Evolutionary conservation across 2,797 vertebrate genomes (phyloP).

Genomic region (Lepus oiostolus): DNA sequence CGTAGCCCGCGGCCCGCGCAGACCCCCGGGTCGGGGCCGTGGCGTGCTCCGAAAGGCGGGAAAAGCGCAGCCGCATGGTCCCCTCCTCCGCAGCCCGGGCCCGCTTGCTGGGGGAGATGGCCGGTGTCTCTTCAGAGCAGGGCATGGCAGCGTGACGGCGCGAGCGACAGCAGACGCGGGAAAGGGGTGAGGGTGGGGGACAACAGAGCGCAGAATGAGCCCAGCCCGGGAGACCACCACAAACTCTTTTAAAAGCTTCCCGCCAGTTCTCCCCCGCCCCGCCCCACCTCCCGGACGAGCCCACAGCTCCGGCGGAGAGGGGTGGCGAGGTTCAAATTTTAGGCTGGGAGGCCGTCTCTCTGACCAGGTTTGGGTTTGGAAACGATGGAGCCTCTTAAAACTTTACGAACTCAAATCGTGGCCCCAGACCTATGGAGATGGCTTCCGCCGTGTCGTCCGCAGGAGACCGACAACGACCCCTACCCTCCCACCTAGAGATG

Average conservation of each 20-base stretch:
- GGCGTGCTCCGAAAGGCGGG: conserved; percentile 93
- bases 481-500: accelerated
- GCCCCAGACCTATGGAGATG: accelerated
- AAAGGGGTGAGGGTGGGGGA: accelerated
- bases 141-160: conserved; percentile 89
- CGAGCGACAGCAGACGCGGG: accelerated
- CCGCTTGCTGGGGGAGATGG: conserved; percentile 91
- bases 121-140: conserved; percentile 83
- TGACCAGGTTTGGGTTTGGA: neutral
- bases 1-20: conserved; percentile 94
- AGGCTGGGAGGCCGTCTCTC: too few species aligned
- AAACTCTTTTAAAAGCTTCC: neutral
- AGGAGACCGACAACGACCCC: accelerated
- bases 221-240: accelerated
- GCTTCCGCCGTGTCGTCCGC: neutral
- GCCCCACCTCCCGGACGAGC: neutral
- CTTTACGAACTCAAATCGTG: accelerated
- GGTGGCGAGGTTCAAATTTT: accelerated
- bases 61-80: conserved; percentile 90
- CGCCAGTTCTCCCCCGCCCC: neutral
- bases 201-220: accelerated
- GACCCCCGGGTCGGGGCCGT: conserved; percentile 93
- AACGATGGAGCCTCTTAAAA: neutral
- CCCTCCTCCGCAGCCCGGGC: conserved; percentile 70
- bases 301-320: neutral